Percentiles rank a stretch among this genome's conserved stretches.
Conservation (phyloP, 2,888 invertebrate species). For the Patella depressa region DNA sequence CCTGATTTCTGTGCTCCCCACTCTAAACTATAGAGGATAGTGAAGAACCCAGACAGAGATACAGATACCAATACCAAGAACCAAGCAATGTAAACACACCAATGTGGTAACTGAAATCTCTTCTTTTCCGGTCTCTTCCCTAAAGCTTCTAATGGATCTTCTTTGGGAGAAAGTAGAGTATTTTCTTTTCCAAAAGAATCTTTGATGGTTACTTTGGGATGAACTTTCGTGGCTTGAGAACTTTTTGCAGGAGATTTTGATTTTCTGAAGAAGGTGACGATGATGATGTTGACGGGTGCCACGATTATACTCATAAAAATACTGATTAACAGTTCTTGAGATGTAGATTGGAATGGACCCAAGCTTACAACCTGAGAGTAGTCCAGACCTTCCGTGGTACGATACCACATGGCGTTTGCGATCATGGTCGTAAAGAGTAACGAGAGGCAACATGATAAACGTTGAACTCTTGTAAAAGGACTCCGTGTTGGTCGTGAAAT, state of each 20-base stretch:
- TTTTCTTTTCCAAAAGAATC: not conserved
- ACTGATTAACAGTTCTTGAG: conserved; percentile 48
- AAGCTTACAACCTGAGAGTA: conserved; percentile 38
- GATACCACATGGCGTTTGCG: conserved; percentile 54
- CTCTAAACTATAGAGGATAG: conserved; percentile 44
- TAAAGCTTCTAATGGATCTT: not conserved
- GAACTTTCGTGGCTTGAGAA: not conserved
- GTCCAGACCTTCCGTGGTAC: conserved; percentile 32
- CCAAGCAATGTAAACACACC: conserved; percentile 46
- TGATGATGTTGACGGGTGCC: conserved; percentile 45
- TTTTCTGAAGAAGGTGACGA: conserved; percentile 47
- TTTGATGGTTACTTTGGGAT: not conserved
- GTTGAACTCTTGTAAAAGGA: conserved; percentile 68
- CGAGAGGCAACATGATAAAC: conserved; percentile 48
- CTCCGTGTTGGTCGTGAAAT: conserved; percentile 69
- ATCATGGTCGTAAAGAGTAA: conserved; percentile 26
- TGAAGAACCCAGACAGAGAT: conserved; percentile 41
- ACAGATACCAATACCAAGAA: conserved; percentile 41
- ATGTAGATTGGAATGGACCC: conserved; percentile 48
- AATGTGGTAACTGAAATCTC: conserved; percentile 38
- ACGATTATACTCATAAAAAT: conserved; percentile 44
- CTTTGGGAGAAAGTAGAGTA: not conserved
- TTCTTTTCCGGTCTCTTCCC: conserved; percentile 12
- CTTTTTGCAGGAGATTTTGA: conserved; percentile 25
- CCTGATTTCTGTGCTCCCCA: conserved; percentile 50